Conservation (phyloP, 2,888 invertebrate genomes). For the Drosophila kokeensis region DNA sequence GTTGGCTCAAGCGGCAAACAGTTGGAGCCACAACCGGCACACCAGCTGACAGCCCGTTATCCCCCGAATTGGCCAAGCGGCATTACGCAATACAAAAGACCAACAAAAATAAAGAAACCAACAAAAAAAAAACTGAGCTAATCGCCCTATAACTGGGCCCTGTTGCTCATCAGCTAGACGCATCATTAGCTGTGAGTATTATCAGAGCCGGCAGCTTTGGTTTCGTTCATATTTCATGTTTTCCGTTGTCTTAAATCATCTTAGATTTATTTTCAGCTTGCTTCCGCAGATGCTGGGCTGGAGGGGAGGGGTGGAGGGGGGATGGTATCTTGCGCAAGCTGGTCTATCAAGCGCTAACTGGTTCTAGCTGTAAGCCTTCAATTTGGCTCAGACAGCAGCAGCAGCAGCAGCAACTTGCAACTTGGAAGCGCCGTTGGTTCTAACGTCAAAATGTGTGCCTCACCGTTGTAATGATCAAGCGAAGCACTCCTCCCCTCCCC, state of each 20-base stretch:
- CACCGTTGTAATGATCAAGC: slow-evolving; percentile 69
- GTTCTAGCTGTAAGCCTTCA: slow-evolving; percentile 70
- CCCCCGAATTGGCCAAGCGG: slow-evolving; percentile 35
- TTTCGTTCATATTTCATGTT: slow-evolving; percentile 71
- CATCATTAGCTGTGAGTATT: slow-evolving; percentile 54
- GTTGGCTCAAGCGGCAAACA: slow-evolving; percentile 26
- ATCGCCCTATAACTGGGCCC: slow-evolving; percentile 49
- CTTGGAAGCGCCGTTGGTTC: slow-evolving; percentile 76
- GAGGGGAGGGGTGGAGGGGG: no score
- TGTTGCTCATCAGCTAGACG: slow-evolving; percentile 38
- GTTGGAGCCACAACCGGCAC: slow-evolving; percentile 26
- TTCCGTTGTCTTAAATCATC: slow-evolving; percentile 79
- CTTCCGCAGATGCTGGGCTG: slow-evolving; percentile 2
- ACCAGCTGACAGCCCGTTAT: slow-evolving; percentile 47
- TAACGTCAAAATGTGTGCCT: slow-evolving; percentile 79
- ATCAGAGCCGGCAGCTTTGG: slow-evolving; percentile 24
- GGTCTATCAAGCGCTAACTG: slow-evolving; percentile 70
- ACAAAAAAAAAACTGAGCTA: slow-evolving; percentile 16
- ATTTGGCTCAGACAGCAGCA: slow-evolving; percentile 43
- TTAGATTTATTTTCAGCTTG: slow-evolving; percentile 75
- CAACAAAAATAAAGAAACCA: background rate
- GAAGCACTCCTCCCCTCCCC: background rate
- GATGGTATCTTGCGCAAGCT: slow-evolving; percentile 64
- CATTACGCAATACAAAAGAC: slow-evolving; percentile 32
- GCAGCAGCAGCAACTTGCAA: slow-evolving; percentile 38